Conservation (phyloP, 37 sponge, comb jelly and placozoan species). For the Cliona cf. orientalis region DNA sequence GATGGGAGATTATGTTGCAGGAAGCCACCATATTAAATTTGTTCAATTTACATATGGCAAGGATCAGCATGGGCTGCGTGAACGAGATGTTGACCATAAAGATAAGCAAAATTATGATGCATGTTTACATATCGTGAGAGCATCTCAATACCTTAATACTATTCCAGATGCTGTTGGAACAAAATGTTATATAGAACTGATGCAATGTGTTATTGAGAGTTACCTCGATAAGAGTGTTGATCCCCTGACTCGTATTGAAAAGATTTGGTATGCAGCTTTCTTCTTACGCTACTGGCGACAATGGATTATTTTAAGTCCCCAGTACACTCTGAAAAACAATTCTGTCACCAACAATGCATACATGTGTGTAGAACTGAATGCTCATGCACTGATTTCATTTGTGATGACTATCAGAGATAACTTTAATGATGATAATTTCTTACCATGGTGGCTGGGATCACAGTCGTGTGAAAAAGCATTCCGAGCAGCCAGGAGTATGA, state of each 20-base stretch:
- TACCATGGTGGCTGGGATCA: constrained; percentile 67
- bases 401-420: constrained; percentile 2
- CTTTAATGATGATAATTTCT: neutral
- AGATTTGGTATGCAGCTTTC: constrained; percentile 49
- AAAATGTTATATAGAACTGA: constrained; percentile 8
- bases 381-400: constrained; percentile 40
- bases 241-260: constrained; percentile 35
- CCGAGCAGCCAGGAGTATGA: constrained; percentile 59
- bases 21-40: constrained; percentile 34
- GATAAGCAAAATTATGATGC: constrained; percentile 58
- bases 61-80: constrained; percentile 35
- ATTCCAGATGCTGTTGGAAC: constrained; percentile 63
- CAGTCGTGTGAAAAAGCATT: constrained; percentile 66
- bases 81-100: constrained; percentile 27
- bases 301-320: constrained; percentile 31
- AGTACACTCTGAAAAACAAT: constrained; percentile 44
- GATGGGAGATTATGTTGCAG: constrained; percentile 35
- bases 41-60: constrained; percentile 18
- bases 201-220: constrained; percentile 43
- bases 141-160: neutral
- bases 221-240: constrained; percentile 44
- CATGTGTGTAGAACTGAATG: constrained; percentile 62
- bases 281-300: constrained; percentile 49
- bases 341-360: constrained; percentile 60
- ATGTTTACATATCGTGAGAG: neutral